Evolutionary conservation across 2,888 invertebrate genomes (phyloP).

Genomic region (Eremobia ochroleuca): DNA sequence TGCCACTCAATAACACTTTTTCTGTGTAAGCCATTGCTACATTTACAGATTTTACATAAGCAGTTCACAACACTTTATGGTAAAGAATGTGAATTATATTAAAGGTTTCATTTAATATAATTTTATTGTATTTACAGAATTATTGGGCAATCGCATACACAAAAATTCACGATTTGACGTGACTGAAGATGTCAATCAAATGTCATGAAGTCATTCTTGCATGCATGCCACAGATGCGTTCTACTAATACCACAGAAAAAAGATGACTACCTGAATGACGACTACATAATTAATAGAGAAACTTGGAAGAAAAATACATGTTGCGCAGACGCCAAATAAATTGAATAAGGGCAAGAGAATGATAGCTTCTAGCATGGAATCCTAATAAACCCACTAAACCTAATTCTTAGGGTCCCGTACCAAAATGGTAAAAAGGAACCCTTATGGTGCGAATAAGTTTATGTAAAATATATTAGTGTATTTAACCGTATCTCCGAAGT

Average conservation of each 20-base stretch:
- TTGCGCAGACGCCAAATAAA: no score
- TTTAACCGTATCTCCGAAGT: no score
- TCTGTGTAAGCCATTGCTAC: constrained; percentile 85
- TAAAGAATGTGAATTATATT: constrained; percentile 3
- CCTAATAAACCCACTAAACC: no score
- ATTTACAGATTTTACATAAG: constrained; percentile 33
- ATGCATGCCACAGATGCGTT: background rate
- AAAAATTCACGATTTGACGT: constrained; percentile 31
- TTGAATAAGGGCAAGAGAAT: no score
- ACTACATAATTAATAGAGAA: no score
- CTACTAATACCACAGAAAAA: background rate
- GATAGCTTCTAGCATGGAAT: no score
- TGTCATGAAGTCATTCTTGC: constrained; percentile 12
- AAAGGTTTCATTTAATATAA: constrained; percentile 1
- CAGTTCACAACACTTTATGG: background rate
- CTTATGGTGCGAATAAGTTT: no score
- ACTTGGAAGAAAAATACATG: no score
- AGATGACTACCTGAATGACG: no score
- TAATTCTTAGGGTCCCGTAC: no score
- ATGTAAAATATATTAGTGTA: no score
- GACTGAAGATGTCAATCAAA: constrained; percentile 20
- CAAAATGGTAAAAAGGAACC: no score
- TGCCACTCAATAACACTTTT: constrained; percentile 91
- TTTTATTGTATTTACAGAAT: constrained; percentile 51
- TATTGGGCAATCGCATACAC: constrained; percentile 14